Conservation (phyloP, 2,888 invertebrate genomes). For the Rotaria magnacalcarata region DNA sequence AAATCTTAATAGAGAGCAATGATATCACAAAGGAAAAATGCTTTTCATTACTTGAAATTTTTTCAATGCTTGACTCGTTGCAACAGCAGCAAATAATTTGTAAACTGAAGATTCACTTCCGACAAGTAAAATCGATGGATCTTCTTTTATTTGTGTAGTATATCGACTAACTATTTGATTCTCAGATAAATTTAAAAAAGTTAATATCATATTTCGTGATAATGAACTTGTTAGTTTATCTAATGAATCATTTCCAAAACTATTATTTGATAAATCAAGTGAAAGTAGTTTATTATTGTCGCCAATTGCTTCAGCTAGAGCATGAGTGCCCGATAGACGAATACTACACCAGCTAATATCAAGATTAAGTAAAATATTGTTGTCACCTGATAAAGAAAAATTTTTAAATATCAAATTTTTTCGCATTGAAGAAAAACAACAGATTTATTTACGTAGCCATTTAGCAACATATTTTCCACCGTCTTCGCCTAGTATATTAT, state of each 20-base stretch:
- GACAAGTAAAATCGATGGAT: neutral
- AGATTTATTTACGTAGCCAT: neutral
- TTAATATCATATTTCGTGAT: neutral
- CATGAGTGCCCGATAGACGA: neutral
- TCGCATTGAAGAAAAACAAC: no score
- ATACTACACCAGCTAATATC: conserved; percentile 32
- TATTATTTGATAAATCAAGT: conserved; percentile 16
- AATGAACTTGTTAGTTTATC: neutral
- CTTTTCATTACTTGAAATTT: neutral
- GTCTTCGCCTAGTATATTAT: neutral
- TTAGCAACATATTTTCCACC: neutral
- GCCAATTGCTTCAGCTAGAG: neutral
- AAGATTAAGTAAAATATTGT: neutral
- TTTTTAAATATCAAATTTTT: no score
- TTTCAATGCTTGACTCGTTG: conserved; percentile 2
- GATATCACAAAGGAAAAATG: neutral
- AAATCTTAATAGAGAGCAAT: neutral
- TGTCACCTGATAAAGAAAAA: neutral
- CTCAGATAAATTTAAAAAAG: neutral
- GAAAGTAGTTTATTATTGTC: neutral
- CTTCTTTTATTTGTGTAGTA: neutral
- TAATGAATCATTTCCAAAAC: neutral
- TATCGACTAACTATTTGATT: neutral
- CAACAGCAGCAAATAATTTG: neutral
- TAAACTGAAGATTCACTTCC: neutral